These are phyloP conservation scores for Vannuccia rotundouncinata DNA, from an alignment of 2,888 invertebrate genomes.

Conservation along the genomic window DNA sequence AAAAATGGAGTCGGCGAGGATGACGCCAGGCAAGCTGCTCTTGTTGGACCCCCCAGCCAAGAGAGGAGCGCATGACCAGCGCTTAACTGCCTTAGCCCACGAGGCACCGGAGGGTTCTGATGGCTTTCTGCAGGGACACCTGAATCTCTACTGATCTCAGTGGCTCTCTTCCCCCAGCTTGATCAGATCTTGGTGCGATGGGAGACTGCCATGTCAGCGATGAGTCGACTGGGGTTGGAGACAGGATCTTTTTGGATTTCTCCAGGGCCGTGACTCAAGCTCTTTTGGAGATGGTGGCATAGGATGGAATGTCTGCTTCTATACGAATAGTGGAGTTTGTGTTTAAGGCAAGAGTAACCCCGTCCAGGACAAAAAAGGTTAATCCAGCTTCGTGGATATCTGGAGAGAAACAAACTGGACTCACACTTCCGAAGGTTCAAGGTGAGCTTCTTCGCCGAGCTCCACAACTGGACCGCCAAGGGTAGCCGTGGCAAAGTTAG, in stretches of 20 bases:
- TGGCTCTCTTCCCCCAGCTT: not conserved
- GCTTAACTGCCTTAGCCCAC: not conserved
- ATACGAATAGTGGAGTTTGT: not conserved
- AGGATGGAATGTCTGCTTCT: not conserved
- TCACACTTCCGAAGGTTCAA: not conserved
- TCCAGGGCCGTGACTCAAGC: not conserved
- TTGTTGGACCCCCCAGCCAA: constrained; percentile 3
- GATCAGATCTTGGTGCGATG: not conserved
- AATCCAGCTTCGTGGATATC: not conserved
- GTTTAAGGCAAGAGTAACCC: not conserved
- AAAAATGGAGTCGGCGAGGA: not conserved
- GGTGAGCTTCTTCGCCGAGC: not conserved
- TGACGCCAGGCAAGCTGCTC: not conserved
- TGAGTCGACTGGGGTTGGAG: not conserved
- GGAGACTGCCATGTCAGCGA: not conserved
- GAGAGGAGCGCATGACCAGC: not conserved
- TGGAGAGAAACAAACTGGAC: not conserved
- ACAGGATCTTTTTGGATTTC: not conserved
- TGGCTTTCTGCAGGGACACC: not conserved
- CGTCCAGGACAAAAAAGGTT: not conserved
- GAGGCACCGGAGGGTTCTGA: not conserved
- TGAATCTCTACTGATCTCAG: not conserved
- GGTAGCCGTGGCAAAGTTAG: no score
- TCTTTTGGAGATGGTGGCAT: not conserved
- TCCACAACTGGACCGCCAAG: not conserved